These are phyloP conservation scores for Nomada fucata DNA, from an alignment of 2,888 invertebrate species.

Conservation along the genomic window DNA sequence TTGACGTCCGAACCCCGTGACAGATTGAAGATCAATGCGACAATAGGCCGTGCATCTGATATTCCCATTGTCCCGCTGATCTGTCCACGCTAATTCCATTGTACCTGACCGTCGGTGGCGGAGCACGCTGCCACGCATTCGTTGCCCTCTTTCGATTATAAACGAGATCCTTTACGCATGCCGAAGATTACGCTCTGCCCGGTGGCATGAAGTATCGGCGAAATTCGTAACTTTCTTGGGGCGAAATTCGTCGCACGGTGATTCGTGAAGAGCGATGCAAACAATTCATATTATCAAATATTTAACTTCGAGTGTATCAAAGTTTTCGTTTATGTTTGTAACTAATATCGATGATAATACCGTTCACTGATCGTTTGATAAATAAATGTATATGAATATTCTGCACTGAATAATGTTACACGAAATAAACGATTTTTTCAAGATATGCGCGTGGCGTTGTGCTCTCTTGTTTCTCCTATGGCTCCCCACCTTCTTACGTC, in stretches of 20 bases:
- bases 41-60: slow-evolving; percentile 44
- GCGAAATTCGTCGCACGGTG: too few species aligned
- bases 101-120: slow-evolving; percentile 33
- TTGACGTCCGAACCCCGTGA: slow-evolving; percentile 44
- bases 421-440: slow-evolving; percentile 14
- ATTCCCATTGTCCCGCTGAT: slow-evolving; percentile 55
- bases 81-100: slow-evolving; percentile 42
- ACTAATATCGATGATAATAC: too few species aligned
- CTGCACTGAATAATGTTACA: not conserved
- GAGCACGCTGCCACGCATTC: not conserved
- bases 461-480: slow-evolving; percentile 4
- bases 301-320: too few species aligned
- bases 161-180: not conserved
- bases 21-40: slow-evolving; percentile 64
- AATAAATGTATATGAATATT: too few species aligned
- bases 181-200: not conserved
- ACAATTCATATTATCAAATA: too few species aligned
- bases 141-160: not conserved
- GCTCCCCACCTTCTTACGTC: slow-evolving; percentile 61
- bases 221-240: too few species aligned
- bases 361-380: too few species aligned
- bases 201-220: not conserved
- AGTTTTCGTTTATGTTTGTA: too few species aligned
- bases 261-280: too few species aligned
- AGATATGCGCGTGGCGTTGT: slow-evolving; percentile 26